Evolutionary conservation across 2,888 invertebrate species (phyloP).

Genomic region (Listrodromus nycthemerus): DNA sequence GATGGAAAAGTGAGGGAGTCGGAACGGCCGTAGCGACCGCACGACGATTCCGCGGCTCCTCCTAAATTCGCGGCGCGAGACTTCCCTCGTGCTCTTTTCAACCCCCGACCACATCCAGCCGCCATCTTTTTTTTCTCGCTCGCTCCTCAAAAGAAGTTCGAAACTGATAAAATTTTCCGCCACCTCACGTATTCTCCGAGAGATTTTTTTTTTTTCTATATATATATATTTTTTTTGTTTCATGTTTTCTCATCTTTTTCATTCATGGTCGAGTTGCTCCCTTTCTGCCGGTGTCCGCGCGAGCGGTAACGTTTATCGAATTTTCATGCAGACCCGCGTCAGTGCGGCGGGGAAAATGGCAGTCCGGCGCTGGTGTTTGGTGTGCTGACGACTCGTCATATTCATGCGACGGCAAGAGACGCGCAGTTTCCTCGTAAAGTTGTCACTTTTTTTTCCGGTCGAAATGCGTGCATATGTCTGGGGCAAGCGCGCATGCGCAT

Average conservation of each 20-base stretch:
- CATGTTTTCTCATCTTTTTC: not conserved
- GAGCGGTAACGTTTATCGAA: conserved; percentile 73
- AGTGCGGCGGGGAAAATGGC: not conserved
- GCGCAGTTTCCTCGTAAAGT: conserved; percentile 52
- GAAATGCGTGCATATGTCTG: conserved; percentile 2
- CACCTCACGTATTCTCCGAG: conserved; percentile 9
- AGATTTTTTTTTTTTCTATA: not conserved
- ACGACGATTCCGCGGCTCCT: conserved; percentile 8
- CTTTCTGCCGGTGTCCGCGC: conserved; percentile 30
- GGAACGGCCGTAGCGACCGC: conserved; percentile 9
- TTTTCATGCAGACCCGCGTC: conserved; percentile 72
- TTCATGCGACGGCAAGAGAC: conserved; percentile 77
- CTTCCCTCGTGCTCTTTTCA: not conserved
- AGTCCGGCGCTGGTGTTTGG: not conserved
- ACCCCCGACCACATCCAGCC: not conserved
- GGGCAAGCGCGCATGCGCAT: not conserved
- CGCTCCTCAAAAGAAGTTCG: conserved; percentile 13
- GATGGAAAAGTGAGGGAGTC: not conserved
- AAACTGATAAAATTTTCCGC: conserved; percentile 23
- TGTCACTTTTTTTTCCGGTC: conserved; percentile 33
- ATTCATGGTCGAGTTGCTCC: conserved; percentile 18
- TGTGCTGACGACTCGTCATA: conserved; percentile 68
- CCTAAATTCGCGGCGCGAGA: conserved; percentile 7
- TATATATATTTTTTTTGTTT: conserved; percentile 13
- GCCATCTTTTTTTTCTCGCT: not conserved